Evolutionary conservation across 2,888 invertebrate genomes (phyloP), one percentile per base, ranked within the genome.

Genomic region (Gandaritis pyraliata): DNA sequence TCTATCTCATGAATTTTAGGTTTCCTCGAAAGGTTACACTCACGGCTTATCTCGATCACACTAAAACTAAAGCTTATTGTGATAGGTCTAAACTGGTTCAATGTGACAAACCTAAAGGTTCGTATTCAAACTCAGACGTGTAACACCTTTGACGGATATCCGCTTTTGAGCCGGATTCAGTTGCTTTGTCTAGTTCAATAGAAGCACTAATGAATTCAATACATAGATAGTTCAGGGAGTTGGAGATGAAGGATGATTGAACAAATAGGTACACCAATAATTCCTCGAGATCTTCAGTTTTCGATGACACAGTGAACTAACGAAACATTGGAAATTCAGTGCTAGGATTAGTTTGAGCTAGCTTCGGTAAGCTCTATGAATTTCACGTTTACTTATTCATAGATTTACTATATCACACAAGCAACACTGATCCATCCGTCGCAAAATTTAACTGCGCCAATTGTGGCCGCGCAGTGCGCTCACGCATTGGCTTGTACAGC

Each of bases 101-200:
- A 16, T 36, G 15, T 33, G 15, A 11, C 29, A 8, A 10, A 18
- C 46, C 7, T 46, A 30, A 30, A 36, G 65, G 68, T 68, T 65
- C 65, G 54, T 49, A 53, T 54, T 39, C 55, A 55, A 54, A 60
- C 58, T 48, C 62, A 50, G 46, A 48, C 38, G 43, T 59, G 56
- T 58, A 61, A 62, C 59, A 58, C 65, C 63, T 57, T 55, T 56
- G 58, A 59, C 53, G 59, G 43, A 43, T 56, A 50, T 48, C 61
- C 48, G 54, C 64, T 61, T 60, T 59, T 57, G 58, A 62, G 47
- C 47, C 45, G 45, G 39, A 59, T 59, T 55, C 53, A 41, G 53
- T 53, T 58, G 57, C 60, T 64, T 63, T 49, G 54, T 61, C 52
- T 51, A 58, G 39, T 30, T 59, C 59, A 55, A 59, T 57, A 16